These are phyloP conservation scores for Falco biarmicus DNA, from an alignment of 2,797 vertebrate genomes.

Conservation along the genomic window DNA sequence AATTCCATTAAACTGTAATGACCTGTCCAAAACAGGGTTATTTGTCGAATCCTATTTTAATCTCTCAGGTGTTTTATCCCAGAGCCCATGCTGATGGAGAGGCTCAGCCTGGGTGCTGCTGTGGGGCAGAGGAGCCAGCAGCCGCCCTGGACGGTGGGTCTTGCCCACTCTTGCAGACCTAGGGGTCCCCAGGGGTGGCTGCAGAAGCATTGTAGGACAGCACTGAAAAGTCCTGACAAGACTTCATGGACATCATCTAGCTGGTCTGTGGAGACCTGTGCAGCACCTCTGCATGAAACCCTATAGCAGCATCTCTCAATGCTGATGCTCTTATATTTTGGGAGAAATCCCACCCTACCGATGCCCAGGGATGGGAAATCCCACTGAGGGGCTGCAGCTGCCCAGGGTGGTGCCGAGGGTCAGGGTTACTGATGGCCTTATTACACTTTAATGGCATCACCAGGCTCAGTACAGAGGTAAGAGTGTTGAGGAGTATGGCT, in stretches of 20 bases:
- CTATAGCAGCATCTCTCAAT: not conserved
- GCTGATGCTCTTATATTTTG: not conserved
- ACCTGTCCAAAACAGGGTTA: not conserved
- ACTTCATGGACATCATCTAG: not conserved
- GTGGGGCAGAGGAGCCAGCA: not conserved
- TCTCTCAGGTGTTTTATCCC: not conserved
- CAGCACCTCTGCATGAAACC: too few species aligned
- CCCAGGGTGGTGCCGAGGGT: not conserved
- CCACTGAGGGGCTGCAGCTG: not conserved
- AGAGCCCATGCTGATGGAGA: rapidly evolving
- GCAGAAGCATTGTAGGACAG: not conserved
- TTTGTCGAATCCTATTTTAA: not conserved
- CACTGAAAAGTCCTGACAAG: rapidly evolving
- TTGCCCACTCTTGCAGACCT: not conserved
- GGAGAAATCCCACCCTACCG: not conserved
- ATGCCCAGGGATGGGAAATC: not conserved
- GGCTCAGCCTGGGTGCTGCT: not conserved
- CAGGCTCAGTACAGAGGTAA: not conserved
- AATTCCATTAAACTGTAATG: not conserved
- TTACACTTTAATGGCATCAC: not conserved
- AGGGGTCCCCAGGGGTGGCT: not conserved
- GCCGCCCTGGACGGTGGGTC: rapidly evolving
- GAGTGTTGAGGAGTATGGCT: rapidly evolving
- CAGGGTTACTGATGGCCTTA: not conserved
- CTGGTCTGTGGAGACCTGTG: not conserved